Evolutionary conservation across 2,888 invertebrate species (phyloP).

Genomic region (Dryobotodes eremita): DNA sequence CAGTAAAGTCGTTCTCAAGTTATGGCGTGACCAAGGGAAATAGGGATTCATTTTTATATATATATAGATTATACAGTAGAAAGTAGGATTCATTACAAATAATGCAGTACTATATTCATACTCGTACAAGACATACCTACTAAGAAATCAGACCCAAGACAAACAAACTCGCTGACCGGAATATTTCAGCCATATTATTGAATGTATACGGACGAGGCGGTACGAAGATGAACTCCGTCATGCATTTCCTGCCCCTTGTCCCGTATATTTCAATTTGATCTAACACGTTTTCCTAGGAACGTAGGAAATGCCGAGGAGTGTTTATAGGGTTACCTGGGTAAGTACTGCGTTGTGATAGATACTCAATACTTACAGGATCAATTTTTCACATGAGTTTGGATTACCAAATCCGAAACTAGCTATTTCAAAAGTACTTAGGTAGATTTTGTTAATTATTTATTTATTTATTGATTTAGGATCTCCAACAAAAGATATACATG

Average conservation of each 20-base stretch:
- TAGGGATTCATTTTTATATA: no score
- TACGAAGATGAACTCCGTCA: conserved; percentile 18
- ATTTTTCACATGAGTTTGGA: neutral
- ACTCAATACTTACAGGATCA: no score
- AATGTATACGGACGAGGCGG: neutral
- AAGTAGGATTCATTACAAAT: neutral
- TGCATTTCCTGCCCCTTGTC: neutral
- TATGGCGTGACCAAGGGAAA: no score
- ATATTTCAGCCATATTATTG: conserved; percentile 25
- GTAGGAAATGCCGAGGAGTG: neutral
- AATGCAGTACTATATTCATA: neutral
- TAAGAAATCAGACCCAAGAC: conserved; percentile 3
- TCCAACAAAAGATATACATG: no score
- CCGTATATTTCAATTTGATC: conserved; percentile 32
- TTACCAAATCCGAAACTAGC: neutral
- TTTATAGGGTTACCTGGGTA: neutral
- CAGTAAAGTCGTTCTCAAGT: no score
- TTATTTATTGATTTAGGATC: no score
- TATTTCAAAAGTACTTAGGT: neutral
- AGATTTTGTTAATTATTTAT: no score
- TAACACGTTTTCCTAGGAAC: conserved; percentile 22
- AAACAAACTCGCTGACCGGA: conserved; percentile 31
- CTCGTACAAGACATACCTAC: neutral
- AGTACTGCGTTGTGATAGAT: neutral
- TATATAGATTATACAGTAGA: no score